These are phyloP conservation scores for Reinhardtius hippoglossoides DNA, from an alignment of 2,113 vertebrate genomes.

Conservation along the genomic window DNA sequence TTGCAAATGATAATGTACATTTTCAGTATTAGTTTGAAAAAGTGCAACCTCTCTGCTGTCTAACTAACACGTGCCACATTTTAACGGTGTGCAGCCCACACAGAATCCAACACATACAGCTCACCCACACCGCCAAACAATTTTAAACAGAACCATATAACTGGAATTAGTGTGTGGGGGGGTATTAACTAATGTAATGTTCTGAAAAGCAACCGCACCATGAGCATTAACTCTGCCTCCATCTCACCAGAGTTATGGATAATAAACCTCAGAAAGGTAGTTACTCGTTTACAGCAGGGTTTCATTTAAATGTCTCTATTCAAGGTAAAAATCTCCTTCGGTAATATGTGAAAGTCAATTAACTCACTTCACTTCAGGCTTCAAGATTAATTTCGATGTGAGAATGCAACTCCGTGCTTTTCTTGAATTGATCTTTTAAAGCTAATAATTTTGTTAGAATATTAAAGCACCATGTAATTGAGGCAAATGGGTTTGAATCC, in stretches of 20 bases:
- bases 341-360: too few species aligned
- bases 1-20: background rate
- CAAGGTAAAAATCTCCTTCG: too few species aligned
- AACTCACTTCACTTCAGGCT: too few species aligned
- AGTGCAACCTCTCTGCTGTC: background rate
- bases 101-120: background rate
- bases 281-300: too few species aligned
- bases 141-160: background rate
- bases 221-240: background rate
- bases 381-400: too few species aligned
- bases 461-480: background rate
- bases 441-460: background rate
- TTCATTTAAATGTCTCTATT: too few species aligned
- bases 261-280: background rate
- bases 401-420: too few species aligned
- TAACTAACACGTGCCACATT: conserved; percentile 4
- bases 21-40: background rate
- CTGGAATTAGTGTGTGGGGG: background rate
- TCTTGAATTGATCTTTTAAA: too few species aligned
- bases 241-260: background rate
- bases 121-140: conserved; percentile 9
- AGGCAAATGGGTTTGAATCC: background rate
- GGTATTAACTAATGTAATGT: background rate
- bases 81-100: conserved; percentile 13
- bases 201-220: background rate